phyloP scores from a whole-genome alignment of 1,140 invertebrate genomes.

The Goniozus legneri region DNA sequence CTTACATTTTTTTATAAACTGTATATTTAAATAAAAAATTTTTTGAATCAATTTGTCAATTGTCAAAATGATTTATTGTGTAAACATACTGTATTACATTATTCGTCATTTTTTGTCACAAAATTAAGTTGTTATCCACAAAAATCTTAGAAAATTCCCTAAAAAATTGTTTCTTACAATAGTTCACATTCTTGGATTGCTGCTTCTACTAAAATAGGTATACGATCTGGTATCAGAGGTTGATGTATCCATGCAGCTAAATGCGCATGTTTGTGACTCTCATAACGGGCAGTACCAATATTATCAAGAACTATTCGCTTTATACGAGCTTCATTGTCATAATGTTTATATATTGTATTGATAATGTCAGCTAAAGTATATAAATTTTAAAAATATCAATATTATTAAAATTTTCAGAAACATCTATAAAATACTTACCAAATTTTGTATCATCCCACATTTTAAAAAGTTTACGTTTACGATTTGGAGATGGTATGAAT shows the following conservation, averaged over 20 bases:
- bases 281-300: conserved; percentile 30
- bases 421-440: conserved; percentile 21
- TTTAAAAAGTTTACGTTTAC: conserved; percentile 27
- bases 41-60: no score
- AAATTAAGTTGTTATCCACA: no score
- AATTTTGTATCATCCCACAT: conserved; percentile 34
- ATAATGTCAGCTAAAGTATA: conserved; percentile 21
- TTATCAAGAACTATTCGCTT: conserved; percentile 37
- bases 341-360: conserved; percentile 28
- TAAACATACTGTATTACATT: no score
- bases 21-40: not conserved
- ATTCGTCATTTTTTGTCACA: no score
- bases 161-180: no score
- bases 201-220: conserved; percentile 28
- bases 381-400: not conserved
- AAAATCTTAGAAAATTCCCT: no score
- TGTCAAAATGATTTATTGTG: no score
- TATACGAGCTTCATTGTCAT: conserved; percentile 26
- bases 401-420: conserved; percentile 2
- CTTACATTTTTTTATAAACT: no score
- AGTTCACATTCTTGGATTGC: no score
- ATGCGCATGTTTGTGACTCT: conserved; percentile 35
- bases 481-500: conserved; percentile 18
- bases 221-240: conserved; percentile 25
- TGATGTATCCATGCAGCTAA: conserved; percentile 39